These are phyloP conservation scores for Erpornis zantholeuca DNA, from an alignment of 2,113 vertebrate genomes.

Conservation along the genomic window DNA sequence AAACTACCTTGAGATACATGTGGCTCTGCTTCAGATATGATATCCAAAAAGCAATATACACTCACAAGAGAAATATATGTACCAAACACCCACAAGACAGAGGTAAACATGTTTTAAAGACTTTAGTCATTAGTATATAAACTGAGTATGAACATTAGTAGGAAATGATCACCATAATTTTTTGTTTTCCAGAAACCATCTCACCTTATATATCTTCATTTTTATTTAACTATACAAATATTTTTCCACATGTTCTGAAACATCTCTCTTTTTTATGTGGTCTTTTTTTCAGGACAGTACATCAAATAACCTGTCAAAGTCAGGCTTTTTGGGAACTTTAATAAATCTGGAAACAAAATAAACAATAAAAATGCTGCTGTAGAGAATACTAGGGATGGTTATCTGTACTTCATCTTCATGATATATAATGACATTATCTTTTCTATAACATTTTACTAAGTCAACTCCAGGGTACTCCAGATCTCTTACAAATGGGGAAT, in stretches of 20 bases:
- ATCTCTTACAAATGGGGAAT: background rate
- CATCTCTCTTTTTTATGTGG: background rate
- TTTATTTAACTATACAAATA: background rate
- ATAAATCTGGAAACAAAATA: background rate
- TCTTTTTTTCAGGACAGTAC: background rate
- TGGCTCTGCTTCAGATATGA: background rate
- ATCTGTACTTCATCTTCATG: background rate
- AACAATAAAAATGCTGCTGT: background rate
- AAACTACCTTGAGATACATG: background rate
- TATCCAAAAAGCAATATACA: background rate
- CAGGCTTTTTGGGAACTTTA: background rate
- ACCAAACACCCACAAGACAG: background rate
- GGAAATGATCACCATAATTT: background rate
- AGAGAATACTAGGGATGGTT: background rate
- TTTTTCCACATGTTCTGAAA: background rate
- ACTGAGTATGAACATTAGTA: too few relatives aligned
- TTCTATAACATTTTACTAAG: background rate
- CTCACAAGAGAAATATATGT: background rate
- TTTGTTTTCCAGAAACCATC: background rate
- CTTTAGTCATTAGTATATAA: background rate
- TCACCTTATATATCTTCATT: background rate
- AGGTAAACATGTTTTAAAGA: background rate
- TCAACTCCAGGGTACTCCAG: background rate
- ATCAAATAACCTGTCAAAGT: background rate
- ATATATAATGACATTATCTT: background rate